Evolutionary conservation across 2,797 vertebrate genomes (phyloP), one percentile per base, ranked within the genome.

Genomic region (Xenentodon cancila): DNA sequence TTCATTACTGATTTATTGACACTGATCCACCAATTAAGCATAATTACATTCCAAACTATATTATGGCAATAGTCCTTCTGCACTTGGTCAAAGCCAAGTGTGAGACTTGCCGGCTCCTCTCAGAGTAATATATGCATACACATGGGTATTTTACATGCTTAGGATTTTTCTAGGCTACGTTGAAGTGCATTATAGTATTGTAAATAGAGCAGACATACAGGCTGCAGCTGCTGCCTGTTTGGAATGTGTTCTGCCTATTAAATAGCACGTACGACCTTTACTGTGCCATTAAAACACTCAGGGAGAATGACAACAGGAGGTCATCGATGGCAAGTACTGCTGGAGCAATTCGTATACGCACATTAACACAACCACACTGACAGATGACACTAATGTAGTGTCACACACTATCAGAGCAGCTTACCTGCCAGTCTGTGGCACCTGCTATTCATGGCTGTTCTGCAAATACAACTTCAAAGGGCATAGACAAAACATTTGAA

Each of bases 11-110:
- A 88, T 87, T 75, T 88, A 88, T 76, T 75, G 74, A 85, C 78
- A 77, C 50, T 71, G 80, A 82, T 84, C 67, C 68, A 71, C 59
- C 73, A 56, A 67, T 81, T 30, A 27, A 32, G 44, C 30, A 21
- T 78, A 76, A 84, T 80, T 86, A 78, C 77, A 85, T 86, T 86
- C 84, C 84, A 74, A 53, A 71, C 73, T 62, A 53, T 76, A 81
- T 84, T 80, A 64, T 72, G 67, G 62, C 69, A 83, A 73, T 68
- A 68, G 58, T 46, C 45, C 34, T 30, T 77, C 73, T 74, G 32
- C 53, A 59, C 44, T 49, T 43, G 32, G 49, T 75, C 59, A 79
- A 65, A 77, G 42, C 49, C 22, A 60, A 62, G 65, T 59, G 72
- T 62, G 75, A 68, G 77, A 71, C 82, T 62, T 19, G 7, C 37